A percentile compares a stretch with the other conserved stretches of the same genome.
Evolutionary conservation across 2,888 invertebrate genomes (phyloP).

Genomic region (Anthophora plumipes): DNA sequence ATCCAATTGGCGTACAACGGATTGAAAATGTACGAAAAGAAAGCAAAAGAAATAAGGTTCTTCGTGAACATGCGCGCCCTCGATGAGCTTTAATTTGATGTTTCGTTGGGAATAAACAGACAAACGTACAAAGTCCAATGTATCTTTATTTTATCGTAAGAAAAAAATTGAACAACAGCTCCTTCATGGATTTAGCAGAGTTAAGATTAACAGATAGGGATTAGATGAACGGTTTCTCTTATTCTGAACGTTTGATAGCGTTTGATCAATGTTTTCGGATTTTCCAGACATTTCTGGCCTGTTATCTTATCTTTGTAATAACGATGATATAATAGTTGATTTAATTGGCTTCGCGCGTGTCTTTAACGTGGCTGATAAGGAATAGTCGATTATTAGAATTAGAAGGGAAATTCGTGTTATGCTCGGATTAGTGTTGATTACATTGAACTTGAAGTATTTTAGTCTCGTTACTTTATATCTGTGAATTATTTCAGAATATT

Average conservation of each 20-base stretch:
- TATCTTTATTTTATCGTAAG: too few species aligned
- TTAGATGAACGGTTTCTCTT: background rate
- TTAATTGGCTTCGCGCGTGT: background rate
- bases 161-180: background rate
- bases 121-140: background rate
- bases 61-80: background rate
- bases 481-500: too few species aligned
- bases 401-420: background rate
- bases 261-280: background rate
- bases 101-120: background rate
- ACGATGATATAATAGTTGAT: conserved; percentile 20
- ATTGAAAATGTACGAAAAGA: background rate
- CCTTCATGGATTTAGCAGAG: background rate
- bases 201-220: background rate
- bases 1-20: background rate
- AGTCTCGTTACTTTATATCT: background rate
- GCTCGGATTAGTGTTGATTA: conserved; percentile 56
- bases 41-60: background rate
- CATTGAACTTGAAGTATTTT: conserved; percentile 65
- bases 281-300: conserved; percentile 2
- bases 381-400: background rate
- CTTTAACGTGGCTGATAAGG: background rate
- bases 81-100: background rate
- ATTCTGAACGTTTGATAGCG: background rate
- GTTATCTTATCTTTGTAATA: conserved; percentile 28